Evolutionary conservation across 2,888 invertebrate species (phyloP), one percentile per base, ranked within the genome.

Genomic region (Neoascia interrupta): DNA sequence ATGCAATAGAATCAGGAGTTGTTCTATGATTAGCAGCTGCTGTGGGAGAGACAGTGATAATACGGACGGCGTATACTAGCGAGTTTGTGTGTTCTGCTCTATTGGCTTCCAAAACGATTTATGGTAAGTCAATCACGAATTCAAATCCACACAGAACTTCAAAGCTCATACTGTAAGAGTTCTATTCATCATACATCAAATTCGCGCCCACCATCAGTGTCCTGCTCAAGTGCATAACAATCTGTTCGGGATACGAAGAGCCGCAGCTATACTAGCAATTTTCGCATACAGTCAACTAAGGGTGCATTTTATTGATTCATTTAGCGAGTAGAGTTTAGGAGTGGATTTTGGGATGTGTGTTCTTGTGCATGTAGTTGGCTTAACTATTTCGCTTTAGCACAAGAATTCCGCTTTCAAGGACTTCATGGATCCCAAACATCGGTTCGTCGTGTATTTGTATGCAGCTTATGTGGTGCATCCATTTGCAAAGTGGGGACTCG

Each of bases 51-150:
- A 23, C 15, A 15, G 16, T 15, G 13, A 11, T 49, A 64, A 64
- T 49, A 64, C n/a, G n/a, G n/a, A n/a, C n/a, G n/a, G n/a, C n/a
- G n/a, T n/a, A n/a, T n/a, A n/a, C n/a, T n/a, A n/a, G n/a, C n/a
- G n/a, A n/a, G n/a, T n/a, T n/a, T n/a, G 54, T 15, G 19, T 41
- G 54, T 72, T 64, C 56, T 41, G 26, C 56, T 26, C 10, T 26
- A 28, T n/a, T 56, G 45, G 72, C 16, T 31, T 36, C 23, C 26
- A 64, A 64, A 64, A 72, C 64, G 64, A 64, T 72, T 72, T 64
- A 26, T 19, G 56, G 36, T 51, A 16, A 58, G 51, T 51, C 66
- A 66, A 73, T 73, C 73, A 36, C 43, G 26, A 39, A 60, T 47
- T 49, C 49, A 28, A 69, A 51, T 49, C 64, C 49, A n/a, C 56